phyloP scores from a whole-genome alignment of 2,797 vertebrate species.

The Lepilemur ruficaudatus region DNA sequence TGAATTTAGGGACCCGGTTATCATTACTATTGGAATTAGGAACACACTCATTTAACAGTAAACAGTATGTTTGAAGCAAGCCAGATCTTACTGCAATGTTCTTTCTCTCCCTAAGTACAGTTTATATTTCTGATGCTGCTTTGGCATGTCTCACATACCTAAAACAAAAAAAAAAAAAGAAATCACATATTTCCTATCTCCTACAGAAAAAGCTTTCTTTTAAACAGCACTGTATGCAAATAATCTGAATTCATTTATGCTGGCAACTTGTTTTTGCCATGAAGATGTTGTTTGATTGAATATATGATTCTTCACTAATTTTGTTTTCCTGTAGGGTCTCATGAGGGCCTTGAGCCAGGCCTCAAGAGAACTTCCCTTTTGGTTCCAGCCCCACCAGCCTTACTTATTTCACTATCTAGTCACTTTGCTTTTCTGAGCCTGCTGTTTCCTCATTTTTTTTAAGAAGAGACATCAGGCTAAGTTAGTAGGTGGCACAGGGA shows the following conservation, averaged over 20 bases:
- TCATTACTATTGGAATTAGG: not conserved
- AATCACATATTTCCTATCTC: not conserved
- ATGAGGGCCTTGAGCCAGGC: not conserved
- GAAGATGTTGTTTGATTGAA: not conserved
- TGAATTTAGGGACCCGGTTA: not conserved
- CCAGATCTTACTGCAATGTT: not conserved
- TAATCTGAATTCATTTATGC: not conserved
- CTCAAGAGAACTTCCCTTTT: not conserved
- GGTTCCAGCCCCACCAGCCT: not conserved
- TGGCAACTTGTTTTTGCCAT: not conserved
- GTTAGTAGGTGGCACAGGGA: not conserved
- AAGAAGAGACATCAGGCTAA: not conserved
- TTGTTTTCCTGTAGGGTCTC: not conserved
- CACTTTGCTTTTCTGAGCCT: not conserved
- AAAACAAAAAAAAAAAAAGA: not conserved
- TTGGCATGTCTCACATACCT: not conserved
- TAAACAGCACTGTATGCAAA: not conserved
- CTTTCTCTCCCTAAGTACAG: not conserved
- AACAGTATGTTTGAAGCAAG: not conserved
- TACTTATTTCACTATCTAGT: not conserved
- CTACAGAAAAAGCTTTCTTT: not conserved
- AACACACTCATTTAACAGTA: not conserved
- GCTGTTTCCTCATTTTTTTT: not conserved
- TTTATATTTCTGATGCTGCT: not conserved
- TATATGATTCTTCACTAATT: not conserved